Conservation (phyloP, 2,888 invertebrate genomes). For the Heliconius erato region DNA sequence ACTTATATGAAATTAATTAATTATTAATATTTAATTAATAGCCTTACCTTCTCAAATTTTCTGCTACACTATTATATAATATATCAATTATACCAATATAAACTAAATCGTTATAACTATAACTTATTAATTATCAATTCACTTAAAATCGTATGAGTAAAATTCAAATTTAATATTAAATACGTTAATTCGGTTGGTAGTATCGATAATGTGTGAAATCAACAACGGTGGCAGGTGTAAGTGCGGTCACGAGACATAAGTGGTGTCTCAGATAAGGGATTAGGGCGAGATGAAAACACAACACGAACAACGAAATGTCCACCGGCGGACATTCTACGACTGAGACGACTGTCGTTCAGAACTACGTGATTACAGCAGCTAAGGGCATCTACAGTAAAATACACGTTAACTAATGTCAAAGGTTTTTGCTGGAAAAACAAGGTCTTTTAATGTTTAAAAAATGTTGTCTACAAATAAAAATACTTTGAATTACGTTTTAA, state of each 20-base stretch:
- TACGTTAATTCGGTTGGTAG: conserved; percentile 39
- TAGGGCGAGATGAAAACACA: conserved; percentile 65
- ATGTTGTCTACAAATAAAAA: background rate
- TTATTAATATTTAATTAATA: background rate
- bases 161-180: conserved; percentile 24
- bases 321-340: conserved; percentile 27
- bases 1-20: background rate
- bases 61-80: background rate
- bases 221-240: conserved; percentile 55
- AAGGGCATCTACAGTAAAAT: conserved; percentile 18
- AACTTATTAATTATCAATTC: background rate
- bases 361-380: conserved; percentile 28
- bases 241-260: conserved; percentile 67
- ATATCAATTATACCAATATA: background rate
- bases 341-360: conserved; percentile 18
- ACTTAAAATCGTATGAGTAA: conserved; percentile 15
- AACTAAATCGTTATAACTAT: conserved; percentile 1
- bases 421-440: conserved; percentile 31
- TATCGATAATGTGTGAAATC: conserved; percentile 60
- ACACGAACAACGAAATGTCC: conserved; percentile 30
- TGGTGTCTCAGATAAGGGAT: conserved; percentile 69
- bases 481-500: background rate
- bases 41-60: background rate
- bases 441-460: conserved; percentile 16
- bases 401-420: conserved; percentile 13